Base-by-base conservation (phyloP, 2,888 invertebrate species). In the Nymphalis c-album region DNA sequence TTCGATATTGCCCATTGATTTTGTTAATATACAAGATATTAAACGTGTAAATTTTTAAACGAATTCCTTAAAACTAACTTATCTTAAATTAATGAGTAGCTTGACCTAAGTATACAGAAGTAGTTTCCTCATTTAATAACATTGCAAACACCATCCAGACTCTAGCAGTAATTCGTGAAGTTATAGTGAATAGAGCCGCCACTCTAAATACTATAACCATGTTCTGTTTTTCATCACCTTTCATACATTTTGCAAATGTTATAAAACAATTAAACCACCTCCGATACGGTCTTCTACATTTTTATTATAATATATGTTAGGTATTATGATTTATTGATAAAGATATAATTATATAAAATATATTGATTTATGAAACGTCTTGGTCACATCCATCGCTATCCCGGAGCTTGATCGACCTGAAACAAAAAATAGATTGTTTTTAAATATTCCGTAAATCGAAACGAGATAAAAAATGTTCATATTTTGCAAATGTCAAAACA, bases 111-210 rank as follows among this genome's bases (percentile, higher is more conserved):
- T 57, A n/a, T 20, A n/a, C 57, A 57, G 35, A 40, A 57, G 63
- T 22, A 67, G 69, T 72, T 67, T 57, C 68, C 67, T 69, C 68
- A 70, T 70, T 62, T 61, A 45, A 60, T 66, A 73, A 70, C 71
- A 71, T 48, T 35, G 55, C 69, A 65, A 73, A 66, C 57, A 18
- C 53, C 55, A 53, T 53, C 50, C 67, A 50, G 35, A 18, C 60
- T 59, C 58, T 18, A 46, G 20, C 62, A 60, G 63, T 51, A 59
- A 70, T 48, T 58, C 16, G 71, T 73, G 79, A 75, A 70, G 71
- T 72, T 20, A 71, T 64, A 70, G 67, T 65, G 58, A 65, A 50
- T 73, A 82, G 80, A 86, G 90, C 91, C 91, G 91, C 91, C 91
- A 91, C 91, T 85, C 80, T 79, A 73, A 68, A 71, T 71, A 78